A percentile compares a stretch with the other conserved stretches of the same genome.
Evolutionary conservation across 2,888 invertebrate species (phyloP).

Genomic region (Pteria penguin): DNA sequence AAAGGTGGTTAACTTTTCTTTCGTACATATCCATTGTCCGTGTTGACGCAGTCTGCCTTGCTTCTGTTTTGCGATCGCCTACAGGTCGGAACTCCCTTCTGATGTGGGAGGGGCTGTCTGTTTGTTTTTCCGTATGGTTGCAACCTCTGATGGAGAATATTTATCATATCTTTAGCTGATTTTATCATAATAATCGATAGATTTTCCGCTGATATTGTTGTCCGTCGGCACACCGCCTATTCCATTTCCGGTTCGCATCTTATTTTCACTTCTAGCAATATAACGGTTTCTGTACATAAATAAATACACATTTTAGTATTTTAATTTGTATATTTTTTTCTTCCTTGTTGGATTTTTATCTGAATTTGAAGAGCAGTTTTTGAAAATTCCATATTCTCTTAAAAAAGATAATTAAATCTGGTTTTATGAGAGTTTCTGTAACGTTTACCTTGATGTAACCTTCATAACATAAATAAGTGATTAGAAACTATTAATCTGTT

Average conservation of each 20-base stretch:
- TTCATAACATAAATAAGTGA: too few relatives aligned
- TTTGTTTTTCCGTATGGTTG: neutral
- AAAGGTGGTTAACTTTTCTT: neutral
- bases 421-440: too few relatives aligned
- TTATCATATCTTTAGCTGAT: neutral
- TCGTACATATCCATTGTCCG: neutral
- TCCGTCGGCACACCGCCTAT: neutral
- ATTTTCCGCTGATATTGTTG: neutral
- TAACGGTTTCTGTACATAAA: neutral
- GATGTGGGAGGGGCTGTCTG: neutral
- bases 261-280: neutral
- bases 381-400: too few relatives aligned
- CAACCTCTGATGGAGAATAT: neutral
- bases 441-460: too few relatives aligned
- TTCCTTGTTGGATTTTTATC: too few relatives aligned
- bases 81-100: neutral
- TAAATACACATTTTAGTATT: neutral
- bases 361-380: too few relatives aligned
- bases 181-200: neutral
- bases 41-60: neutral
- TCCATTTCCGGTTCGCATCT: neutral
- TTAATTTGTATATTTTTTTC: neutral
- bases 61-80: neutral
- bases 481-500: too few relatives aligned
- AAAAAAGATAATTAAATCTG: too few relatives aligned